Evolutionary conservation across 2,797 vertebrate genomes (phyloP), one percentile per base, ranked within the genome.

Genomic region (Neostethus bicornis): DNA sequence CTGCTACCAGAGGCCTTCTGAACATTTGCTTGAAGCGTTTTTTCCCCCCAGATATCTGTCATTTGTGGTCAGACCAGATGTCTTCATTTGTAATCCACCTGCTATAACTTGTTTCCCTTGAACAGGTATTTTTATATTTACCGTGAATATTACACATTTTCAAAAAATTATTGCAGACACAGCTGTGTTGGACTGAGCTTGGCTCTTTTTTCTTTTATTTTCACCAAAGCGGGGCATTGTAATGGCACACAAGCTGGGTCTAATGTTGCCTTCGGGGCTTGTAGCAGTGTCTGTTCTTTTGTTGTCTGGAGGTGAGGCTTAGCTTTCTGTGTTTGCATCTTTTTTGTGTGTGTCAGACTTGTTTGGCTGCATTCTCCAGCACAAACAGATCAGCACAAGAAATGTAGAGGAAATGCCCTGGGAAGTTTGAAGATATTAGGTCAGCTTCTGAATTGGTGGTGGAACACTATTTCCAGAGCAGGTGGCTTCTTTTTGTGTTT

Each of bases 241-340:
- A 54, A 69, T 59, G 58, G 67, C 56, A 57, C 74, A 72, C 48
- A 47, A 77, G 75, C 60, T 20, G 60, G 72, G 64, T 75, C 83
- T 76, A 82, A 85, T 78, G 77, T 73, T 73, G 81, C 70, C 80
- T 81, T 76, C 51, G 2, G 85, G 78, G 79, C 76, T 71, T 73
- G 77, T 81, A 75, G 59, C 79, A 70, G 61, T 57, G 75, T 83
- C 73, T 75, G 66, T 79, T 69, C 72, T 78, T 84, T 80, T 86
- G 79, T 81, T 85, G 81, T 87, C 77, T 80, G 67, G 59, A 74
- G 63, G 57, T 48, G 55, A 80, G 77, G 69, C 85, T 75, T 81
- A 82, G 70, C 70, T 60, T 71, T 44, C 61, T 43, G 61, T 74
- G 59, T 82, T 60, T 73, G 45, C 67, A 46, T 79, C 63, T 80